Evolutionary conservation across 2,888 invertebrate genomes (phyloP).

Genomic region (Orchesella flavescens): DNA sequence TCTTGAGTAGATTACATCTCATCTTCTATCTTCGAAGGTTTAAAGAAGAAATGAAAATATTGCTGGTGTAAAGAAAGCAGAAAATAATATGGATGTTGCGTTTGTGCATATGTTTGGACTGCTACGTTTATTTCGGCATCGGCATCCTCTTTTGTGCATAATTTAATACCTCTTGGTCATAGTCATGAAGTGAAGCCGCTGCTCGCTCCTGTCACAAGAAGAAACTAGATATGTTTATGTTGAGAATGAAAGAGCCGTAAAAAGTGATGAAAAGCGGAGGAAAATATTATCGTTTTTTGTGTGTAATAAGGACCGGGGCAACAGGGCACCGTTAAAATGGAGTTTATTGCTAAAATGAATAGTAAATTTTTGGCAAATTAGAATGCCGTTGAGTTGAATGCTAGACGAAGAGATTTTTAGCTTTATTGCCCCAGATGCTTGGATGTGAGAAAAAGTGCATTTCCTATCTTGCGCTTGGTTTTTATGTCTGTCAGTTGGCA

Average conservation of each 20-base stretch:
- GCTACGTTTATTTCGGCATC: constrained; percentile 25
- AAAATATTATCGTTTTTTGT: neutral
- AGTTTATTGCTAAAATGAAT: too few relatives aligned
- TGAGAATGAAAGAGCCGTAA: constrained; percentile 19
- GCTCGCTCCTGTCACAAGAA: constrained; percentile 17
- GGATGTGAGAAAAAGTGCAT: too few relatives aligned
- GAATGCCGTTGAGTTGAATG: too few relatives aligned
- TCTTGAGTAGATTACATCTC: constrained; percentile 40
- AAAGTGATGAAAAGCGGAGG: constrained; percentile 28
- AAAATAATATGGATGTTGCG: constrained; percentile 14
- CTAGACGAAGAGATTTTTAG: too few relatives aligned
- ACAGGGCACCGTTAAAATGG: too few relatives aligned
- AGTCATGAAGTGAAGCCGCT: constrained; percentile 41
- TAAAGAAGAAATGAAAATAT: neutral
- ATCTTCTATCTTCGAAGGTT: neutral
- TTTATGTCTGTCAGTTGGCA: too few relatives aligned
- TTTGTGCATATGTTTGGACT: constrained; percentile 40
- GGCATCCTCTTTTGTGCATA: constrained; percentile 27
- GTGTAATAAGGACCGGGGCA: neutral
- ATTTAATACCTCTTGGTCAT: constrained; percentile 44
- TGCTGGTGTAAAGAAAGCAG: constrained; percentile 8
- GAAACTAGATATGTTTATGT: constrained; percentile 51
- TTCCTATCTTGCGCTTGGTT: too few relatives aligned
- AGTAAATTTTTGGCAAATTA: too few relatives aligned
- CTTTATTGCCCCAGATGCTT: too few relatives aligned